Base-by-base conservation (phyloP, 2,888 invertebrate genomes). In the Netelia fuscicornis region DNA sequence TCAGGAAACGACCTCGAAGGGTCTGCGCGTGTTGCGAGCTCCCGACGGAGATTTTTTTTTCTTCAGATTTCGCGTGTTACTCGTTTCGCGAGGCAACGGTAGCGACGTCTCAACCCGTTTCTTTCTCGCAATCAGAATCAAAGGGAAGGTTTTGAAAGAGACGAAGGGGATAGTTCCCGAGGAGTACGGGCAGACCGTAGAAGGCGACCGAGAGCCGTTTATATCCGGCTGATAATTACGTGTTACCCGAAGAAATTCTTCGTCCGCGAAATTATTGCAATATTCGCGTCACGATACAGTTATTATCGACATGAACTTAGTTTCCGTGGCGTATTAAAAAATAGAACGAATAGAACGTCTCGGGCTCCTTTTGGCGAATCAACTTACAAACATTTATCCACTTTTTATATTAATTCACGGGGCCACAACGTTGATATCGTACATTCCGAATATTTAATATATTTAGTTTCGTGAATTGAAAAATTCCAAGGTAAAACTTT, bases 281-380 rank as follows among this genome's bases (percentile, higher is more conserved):
- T 89, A 90, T 89, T 86, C 89, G 86, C 90, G 92, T 92, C 92
- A 92, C 92, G 92, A 92, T 92, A 92, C 90, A 91, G 90, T 91
- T 90, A 91, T 92, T 93, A 93, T 93, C 91, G 92, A 92, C 92
- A 91, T 91, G 91, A 93, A 92, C 88, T 81, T 58, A 70, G 42
- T 68, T 65, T 58, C 68, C 17, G 90, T 90, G 87, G 88, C 87
- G 88, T 87, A 86, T 89, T 88, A 83, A 83, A 30, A 30, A 85
- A 80, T 72, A 44, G 56, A 68, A 65, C 5, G 58, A 72, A 76
- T 13, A 52, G 42, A n/a, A 60, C 64, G 37, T 65, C 75, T 44
- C 58, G 58, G 78, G 75, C 83, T 64, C 76, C 85, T 87, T 84
- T 77, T 79, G 81, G 86, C 87, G 87, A 88, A 89, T 84, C 85